Evolutionary conservation across 1,140 invertebrate species (phyloP).

Genomic region (Eriosoma lanigerum): DNA sequence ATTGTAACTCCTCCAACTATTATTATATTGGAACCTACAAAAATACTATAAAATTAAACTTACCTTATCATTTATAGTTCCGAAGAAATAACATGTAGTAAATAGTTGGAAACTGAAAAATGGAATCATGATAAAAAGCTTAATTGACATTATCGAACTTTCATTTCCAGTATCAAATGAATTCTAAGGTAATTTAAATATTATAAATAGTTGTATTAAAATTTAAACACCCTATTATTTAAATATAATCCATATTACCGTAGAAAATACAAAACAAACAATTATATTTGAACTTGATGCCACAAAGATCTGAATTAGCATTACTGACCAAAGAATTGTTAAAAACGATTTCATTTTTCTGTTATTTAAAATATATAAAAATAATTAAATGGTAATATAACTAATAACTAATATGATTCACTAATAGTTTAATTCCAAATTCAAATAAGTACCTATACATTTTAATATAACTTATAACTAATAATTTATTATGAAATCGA

Average conservation of each 20-base stretch:
- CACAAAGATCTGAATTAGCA: background rate
- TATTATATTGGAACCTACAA: no score
- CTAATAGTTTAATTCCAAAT: no score
- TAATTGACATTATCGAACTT: background rate
- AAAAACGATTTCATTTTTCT: background rate
- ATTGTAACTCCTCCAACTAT: no score
- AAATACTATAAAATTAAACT: background rate
- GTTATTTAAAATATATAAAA: no score
- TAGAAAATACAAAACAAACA: background rate
- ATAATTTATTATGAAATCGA: no score
- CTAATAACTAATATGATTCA: no score
- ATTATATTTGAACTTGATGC: background rate
- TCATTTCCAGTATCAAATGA: background rate
- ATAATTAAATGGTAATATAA: no score
- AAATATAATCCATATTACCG: background rate
- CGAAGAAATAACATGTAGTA: background rate
- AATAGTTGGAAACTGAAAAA: background rate
- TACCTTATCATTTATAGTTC: conserved; percentile 6
- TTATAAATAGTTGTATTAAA: no score
- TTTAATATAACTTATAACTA: no score
- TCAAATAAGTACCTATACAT: no score
- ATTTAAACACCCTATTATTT: background rate
- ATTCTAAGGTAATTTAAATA: no score
- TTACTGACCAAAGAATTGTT: background rate
- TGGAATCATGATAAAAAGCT: background rate